Conservation (phyloP, 2,113 vertebrate genomes). For the Gopherus evgoodei region DNA sequence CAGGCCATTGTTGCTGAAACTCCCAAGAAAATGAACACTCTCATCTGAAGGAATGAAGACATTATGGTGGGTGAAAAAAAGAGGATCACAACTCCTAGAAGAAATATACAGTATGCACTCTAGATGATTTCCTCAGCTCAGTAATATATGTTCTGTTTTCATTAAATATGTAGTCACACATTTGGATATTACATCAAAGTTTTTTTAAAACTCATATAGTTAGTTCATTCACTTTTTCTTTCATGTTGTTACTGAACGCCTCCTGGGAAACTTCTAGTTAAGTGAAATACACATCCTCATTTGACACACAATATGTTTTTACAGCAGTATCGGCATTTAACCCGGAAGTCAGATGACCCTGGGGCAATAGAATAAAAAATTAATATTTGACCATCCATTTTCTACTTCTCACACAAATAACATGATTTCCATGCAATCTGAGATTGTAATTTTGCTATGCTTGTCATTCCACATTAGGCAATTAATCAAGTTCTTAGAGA, state of each 20-base stretch:
- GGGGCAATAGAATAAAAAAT: neutral
- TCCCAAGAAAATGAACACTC: conserved; percentile 44
- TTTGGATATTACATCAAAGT: neutral
- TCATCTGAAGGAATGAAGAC: conserved; percentile 68
- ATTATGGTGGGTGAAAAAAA: neutral
- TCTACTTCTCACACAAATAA: neutral
- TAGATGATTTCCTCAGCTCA: neutral
- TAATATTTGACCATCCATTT: neutral
- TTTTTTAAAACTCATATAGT: neutral
- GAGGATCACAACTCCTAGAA: neutral
- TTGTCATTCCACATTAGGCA: neutral
- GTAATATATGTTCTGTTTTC: conserved; percentile 7
- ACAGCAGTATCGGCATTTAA: neutral
- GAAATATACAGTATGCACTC: neutral
- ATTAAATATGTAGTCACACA: neutral
- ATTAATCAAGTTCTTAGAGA: neutral
- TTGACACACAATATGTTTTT: neutral
- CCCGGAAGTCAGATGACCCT: neutral
- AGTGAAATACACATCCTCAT: neutral
- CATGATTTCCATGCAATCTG: neutral
- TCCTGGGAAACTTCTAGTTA: neutral
- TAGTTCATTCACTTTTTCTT: neutral
- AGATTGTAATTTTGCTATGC: neutral
- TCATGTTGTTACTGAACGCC: neutral
- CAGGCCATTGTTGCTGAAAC: conserved; percentile 41